Conservation (phyloP, 2,888 invertebrate species). For the Amblyjoppa proteus region DNA sequence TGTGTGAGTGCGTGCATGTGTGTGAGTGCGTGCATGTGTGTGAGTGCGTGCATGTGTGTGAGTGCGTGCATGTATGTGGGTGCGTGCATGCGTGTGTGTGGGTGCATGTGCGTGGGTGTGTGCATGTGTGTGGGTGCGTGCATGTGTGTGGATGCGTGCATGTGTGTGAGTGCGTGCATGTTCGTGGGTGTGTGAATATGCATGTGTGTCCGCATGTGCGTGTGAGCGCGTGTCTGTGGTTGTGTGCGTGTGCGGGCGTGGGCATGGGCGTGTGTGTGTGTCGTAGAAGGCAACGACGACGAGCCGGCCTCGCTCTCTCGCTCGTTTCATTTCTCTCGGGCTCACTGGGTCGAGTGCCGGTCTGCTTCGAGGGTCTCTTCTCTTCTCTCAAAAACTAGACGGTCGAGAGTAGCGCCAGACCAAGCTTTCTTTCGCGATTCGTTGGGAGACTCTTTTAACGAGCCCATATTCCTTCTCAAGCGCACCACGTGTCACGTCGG, state of each 20-base stretch:
- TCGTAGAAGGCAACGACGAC: slow-evolving; percentile 58
- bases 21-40: not conserved
- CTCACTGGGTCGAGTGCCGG: slow-evolving; percentile 76
- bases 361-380: slow-evolving; percentile 52
- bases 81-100: slow-evolving; percentile 23
- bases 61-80: not conserved
- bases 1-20: not conserved
- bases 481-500: slow-evolving; percentile 30
- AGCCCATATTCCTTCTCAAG: slow-evolving; percentile 33
- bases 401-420: slow-evolving; percentile 17
- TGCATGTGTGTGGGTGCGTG: not conserved
- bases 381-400: slow-evolving; percentile 43
- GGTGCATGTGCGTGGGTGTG: slow-evolving; percentile 7
- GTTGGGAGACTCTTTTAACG: slow-evolving; percentile 42
- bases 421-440: slow-evolving; percentile 43
- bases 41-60: not conserved
- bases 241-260: not conserved
- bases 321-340: slow-evolving; percentile 40
- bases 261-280: not conserved
- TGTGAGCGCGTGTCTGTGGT: slow-evolving; percentile 3
- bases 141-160: slow-evolving; percentile 8
- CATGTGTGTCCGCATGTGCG: not conserved
- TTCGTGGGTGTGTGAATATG: not conserved
- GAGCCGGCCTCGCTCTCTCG: slow-evolving; percentile 32
- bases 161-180: not conserved